Evolutionary conservation across 2,797 vertebrate genomes (phyloP).

Genomic region (Sebastes glaucus): DNA sequence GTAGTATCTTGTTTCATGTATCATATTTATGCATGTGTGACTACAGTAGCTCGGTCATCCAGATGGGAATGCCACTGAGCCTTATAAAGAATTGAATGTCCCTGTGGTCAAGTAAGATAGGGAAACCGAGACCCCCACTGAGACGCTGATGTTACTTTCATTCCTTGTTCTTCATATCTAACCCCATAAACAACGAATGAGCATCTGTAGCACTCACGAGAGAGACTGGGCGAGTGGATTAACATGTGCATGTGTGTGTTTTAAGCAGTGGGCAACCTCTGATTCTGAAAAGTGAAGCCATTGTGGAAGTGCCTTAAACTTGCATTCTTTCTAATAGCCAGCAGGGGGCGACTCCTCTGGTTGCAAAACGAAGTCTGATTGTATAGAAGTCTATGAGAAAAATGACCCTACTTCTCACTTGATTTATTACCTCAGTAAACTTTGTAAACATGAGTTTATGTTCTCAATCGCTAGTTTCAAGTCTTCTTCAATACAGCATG

Average conservation of each 20-base stretch:
- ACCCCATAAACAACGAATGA: slow-evolving; percentile 17
- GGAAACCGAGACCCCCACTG: not conserved
- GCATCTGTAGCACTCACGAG: not conserved
- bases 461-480: no score
- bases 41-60: not conserved
- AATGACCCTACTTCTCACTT: not conserved
- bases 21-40: slow-evolving; percentile 13
- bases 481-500: no score
- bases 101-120: slow-evolving; percentile 28
- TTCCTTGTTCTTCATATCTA: not conserved
- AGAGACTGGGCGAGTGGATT: not conserved
- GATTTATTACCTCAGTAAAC: not conserved
- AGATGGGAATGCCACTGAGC: slow-evolving; percentile 16
- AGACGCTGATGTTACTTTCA: not conserved
- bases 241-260: not conserved
- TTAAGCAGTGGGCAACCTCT: not conserved
- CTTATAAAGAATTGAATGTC: slow-evolving; percentile 20
- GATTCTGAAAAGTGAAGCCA: not conserved
- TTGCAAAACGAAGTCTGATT: not conserved
- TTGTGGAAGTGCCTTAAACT: not conserved
- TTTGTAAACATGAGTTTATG: no score
- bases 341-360: not conserved
- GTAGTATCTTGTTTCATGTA: slow-evolving; percentile 10
- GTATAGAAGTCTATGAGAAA: not conserved
- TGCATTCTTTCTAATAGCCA: not conserved